Evolutionary conservation across 2,113 vertebrate genomes (phyloP), one percentile per base, ranked within the genome.

Genomic region (Ammodytes dubius): DNA sequence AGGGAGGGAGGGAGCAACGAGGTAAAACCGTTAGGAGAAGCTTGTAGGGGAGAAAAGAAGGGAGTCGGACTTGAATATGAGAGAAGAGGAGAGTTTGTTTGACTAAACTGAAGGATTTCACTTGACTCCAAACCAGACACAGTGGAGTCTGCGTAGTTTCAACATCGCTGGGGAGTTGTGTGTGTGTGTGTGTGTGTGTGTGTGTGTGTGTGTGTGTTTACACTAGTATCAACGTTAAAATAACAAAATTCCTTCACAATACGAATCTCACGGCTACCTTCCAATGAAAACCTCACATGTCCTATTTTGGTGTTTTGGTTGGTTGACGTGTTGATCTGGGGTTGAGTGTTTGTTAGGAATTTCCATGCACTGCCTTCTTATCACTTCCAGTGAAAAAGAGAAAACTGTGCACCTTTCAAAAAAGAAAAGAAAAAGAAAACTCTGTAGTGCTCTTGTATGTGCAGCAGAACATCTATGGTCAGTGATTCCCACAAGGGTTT

Each of bases 101-200:
- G 72, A 81, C 77, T 67, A 59, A 72, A 88, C 52, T 77, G 68
- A 83, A 56, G 66, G 69, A 87, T 61, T 87, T 82, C 43, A 7
- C 77, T 87, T 45, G 14, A 79, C 82, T 87, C 40, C 74, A 70
- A 27, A 27, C 56, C 79, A 87, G 87, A 88, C 90, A 89, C 14
- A 0, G 76, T 50, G 73, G 77, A 86, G 87, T 88, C 85, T 87
- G 80, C 60, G 61, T 45, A 88, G 70, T 68, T 77, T 89, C 81
- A 85, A 83, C 84, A 86, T 42, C 8, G 3, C 81, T 46, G 19
- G 42, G 60, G 19, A 42, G 47, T 53, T 52, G 43, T 59, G 19
- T 37, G 54, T 57, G n/a, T 6, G 19, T 37, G 12, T 46, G 68
- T 27, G 7, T 65, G 43, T 57, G 35, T 63, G 5, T 59, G 43